Percentiles rank a stretch among this genome's conserved stretches.
These are phyloP conservation scores for Probosciger aterrimus DNA, from an alignment of 2,113 vertebrate species.

Conservation along the genomic window DNA sequence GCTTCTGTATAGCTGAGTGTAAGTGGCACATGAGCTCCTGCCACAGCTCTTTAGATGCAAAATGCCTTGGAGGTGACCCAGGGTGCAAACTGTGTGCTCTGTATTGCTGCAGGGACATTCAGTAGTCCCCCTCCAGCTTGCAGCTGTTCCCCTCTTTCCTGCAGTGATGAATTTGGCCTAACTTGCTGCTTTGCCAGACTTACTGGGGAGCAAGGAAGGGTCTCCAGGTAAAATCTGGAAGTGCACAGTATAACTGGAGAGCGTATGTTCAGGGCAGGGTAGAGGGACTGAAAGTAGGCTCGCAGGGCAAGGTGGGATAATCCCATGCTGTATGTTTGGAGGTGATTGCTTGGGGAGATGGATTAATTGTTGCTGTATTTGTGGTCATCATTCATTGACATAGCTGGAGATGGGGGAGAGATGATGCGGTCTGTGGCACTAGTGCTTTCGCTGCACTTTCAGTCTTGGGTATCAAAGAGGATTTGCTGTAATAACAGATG, in stretches of 20 bases:
- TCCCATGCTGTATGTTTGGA: not conserved
- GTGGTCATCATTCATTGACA: not conserved
- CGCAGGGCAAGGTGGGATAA: not conserved
- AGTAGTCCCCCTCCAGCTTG: not conserved
- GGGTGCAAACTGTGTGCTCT: accelerated
- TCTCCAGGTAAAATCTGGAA: not conserved
- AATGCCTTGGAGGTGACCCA: accelerated
- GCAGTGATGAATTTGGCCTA: not conserved
- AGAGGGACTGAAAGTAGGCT: not conserved
- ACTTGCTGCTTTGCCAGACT: not conserved
- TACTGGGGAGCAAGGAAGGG: not conserved
- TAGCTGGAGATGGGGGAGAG: not conserved
- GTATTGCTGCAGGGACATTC: not conserved
- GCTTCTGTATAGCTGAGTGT: not conserved
- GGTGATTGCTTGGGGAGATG: accelerated
- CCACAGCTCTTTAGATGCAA: not conserved
- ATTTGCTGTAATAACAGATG: not conserved
- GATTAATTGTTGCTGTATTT: not conserved
- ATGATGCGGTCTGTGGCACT: not conserved
- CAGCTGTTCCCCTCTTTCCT: not conserved
- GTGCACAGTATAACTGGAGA: not conserved
- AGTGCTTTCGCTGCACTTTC: not conserved
- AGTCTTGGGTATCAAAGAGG: not conserved
- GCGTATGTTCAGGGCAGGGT: not conserved
- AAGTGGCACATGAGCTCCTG: not conserved